phyloP scores from a whole-genome alignment of 2,888 invertebrate species.

The Drosophila emarginata region DNA sequence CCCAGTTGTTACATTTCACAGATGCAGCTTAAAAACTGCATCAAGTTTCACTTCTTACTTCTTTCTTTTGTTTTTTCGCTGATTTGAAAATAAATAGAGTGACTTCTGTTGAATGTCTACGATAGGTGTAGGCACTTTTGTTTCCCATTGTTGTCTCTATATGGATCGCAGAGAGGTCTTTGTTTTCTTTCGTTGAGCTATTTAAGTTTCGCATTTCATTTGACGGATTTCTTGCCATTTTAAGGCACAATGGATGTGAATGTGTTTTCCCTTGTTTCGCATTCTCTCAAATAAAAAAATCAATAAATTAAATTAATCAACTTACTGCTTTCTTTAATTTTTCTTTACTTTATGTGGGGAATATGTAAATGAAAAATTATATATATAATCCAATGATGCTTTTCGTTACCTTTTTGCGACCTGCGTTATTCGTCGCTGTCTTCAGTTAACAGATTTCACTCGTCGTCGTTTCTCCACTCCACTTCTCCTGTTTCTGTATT shows the following conservation, averaged over 20 bases:
- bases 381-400: not conserved
- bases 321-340: not conserved
- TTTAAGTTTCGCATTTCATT: conserved; percentile 43
- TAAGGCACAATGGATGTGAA: not conserved
- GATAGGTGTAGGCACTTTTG: conserved; percentile 10
- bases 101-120: conserved; percentile 17
- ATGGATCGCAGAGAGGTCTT: not conserved
- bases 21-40: conserved; percentile 62
- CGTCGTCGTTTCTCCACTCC: not conserved
- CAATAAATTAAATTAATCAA: no score
- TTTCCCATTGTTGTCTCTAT: conserved; percentile 7
- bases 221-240: conserved; percentile 12
- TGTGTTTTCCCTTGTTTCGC: not conserved
- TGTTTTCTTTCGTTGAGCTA: conserved; percentile 20
- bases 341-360: not conserved
- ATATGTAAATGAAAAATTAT: not conserved
- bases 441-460: not conserved
- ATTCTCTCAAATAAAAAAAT: no score
- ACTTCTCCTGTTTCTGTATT: not conserved
- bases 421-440: not conserved
- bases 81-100: conserved; percentile 49
- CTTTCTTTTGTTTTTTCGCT: conserved; percentile 18
- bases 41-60: conserved; percentile 66
- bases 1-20: conserved; percentile 16
- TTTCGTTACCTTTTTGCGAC: not conserved